phyloP scores from a whole-genome alignment of 2,888 invertebrate genomes.

The Parochlus steinenii region DNA sequence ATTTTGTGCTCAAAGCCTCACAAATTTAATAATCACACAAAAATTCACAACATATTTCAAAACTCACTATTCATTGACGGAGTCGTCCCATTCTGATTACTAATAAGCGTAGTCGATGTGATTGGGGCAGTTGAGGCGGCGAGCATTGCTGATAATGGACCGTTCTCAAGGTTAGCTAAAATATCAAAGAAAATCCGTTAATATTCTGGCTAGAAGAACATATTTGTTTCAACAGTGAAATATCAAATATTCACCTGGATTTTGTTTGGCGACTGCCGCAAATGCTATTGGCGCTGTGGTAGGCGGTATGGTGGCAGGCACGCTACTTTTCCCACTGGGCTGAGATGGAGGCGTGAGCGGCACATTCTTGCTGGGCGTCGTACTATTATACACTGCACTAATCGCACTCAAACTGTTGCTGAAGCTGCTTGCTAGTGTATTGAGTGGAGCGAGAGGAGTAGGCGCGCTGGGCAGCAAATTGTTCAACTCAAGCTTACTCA shows the following conservation, averaged over 20 bases:
- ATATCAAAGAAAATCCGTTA: background rate
- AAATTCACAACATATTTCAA: no score
- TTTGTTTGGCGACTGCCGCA: slow-evolving; percentile 44
- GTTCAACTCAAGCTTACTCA: slow-evolving; percentile 26
- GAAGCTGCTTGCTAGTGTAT: background rate
- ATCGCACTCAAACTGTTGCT: background rate
- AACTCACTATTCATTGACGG: slow-evolving; percentile 7
- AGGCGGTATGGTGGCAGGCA: slow-evolving; percentile 27
- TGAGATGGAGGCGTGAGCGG: slow-evolving; percentile 22
- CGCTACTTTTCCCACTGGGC: slow-evolving; percentile 18
- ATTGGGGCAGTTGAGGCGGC: slow-evolving; percentile 19
- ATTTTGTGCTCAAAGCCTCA: no score
- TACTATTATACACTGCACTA: no score
- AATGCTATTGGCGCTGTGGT: slow-evolving; percentile 35
- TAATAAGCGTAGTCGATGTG: slow-evolving; percentile 16
- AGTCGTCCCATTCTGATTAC: slow-evolving; percentile 2
- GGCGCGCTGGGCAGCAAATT: background rate
- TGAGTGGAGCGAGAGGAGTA: background rate
- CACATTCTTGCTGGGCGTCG: slow-evolving; percentile 29
- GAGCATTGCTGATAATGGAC: slow-evolving; percentile 12
- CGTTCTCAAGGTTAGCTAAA: slow-evolving; percentile 10
- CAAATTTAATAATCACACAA: no score
- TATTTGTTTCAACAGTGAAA: slow-evolving; percentile 1
- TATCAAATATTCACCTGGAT: slow-evolving; percentile 27
- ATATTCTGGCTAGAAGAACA: no score